Base-by-base conservation (phyloP, 2,113 vertebrate species). In the Talpa occidentalis region DNA sequence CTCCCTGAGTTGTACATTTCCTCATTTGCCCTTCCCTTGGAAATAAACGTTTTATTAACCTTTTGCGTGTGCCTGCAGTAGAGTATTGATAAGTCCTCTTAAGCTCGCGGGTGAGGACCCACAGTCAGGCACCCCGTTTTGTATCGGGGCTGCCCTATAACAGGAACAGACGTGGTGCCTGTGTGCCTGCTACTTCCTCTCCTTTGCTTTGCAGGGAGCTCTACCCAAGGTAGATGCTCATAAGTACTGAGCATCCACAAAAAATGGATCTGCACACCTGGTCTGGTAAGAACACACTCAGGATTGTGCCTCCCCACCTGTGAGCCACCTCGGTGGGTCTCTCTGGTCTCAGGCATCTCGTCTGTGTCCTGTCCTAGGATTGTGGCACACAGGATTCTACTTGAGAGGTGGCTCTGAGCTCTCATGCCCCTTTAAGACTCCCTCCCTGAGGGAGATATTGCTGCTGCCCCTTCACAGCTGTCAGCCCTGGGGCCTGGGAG, bases 301-400 rank as follows among this genome's bases (percentile, higher is more conserved):
- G 9, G 6, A 35, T 9, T 21, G 1, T 15, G 35, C 49, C 11
- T 64, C 12, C n/a, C 4, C 0, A 3, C 49, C 10, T 28, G 21
- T 22, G 14, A 84, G 21, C 30, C 17, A 37, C 11, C n/a, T 17
- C 59, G 47, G 28, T 0, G 2, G 1, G 1, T 96, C 26, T 54
- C 1, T 76, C 37, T 35, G 0, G 32, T 32, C 60, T 30, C 44
- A 62, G 35, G 35, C 10, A 35, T 42, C 44, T 80, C 3, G 1
- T 30, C 11, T 6, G 0, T 1, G 37, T 47, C 21, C 28, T 22
- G 1, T 32, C 14, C 47, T n/a, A n/a, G n/a, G n/a, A n/a, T n/a
- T 21, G 3, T 32, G 24, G 22, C 5, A 2, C 2, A 21, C 0
- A 10, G 47, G 30, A 52, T 19, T 89, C 60, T 42, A 14, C 14